Evolutionary conservation across 2,888 invertebrate species (phyloP), one percentile per base, ranked within the genome.

Genomic region (Eubasilissa splendida): DNA sequence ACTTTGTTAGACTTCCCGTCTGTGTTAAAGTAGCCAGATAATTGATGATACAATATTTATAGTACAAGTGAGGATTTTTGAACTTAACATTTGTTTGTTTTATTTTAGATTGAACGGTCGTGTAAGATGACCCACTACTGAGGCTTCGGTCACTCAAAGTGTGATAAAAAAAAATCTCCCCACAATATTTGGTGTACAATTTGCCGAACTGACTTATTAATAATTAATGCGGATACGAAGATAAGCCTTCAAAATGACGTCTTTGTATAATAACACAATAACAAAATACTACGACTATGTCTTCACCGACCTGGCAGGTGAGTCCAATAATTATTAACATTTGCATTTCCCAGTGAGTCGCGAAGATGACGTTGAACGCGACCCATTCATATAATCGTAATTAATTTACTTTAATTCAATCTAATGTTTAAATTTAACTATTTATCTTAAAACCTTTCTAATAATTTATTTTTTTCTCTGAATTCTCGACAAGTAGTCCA

Each of bases 231-330:
- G 59, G 56, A 56, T 9, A 59, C 7, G 58, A 56, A 22, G 31
- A 52, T 56, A 22, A 60, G 54, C 70, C 56, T 14, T 42, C 80
- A 80, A 73, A 42, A 84, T 84, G 83, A 85, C 84, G 84, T 84
- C 85, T 33, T 68, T 88, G 84, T 88, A 88, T 85, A 89, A 89
- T 84, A 89, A 89, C 84, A 87, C 88, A n/a, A 84, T 88, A 22
- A 87, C 87, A n/a, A 86, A 86, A 75, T 88, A 88, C 82, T 90
- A 88, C 84, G 86, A 90, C 58, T 85, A 86, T 76, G 65, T 89
- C 3, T 89, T 90, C 84, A 86, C 86, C 82, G 90, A 90, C 52
- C 82, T 89, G 58, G 87, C 89, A 52, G 90, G 90, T 89, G 84
- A 87, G 85, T 70, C n/a, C 9, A 58, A 58, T 58, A n/a, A 58